These are phyloP conservation scores for Noctuana brunneofusca DNA, from an alignment of 2,888 invertebrate genomes.

Conservation along the genomic window DNA sequence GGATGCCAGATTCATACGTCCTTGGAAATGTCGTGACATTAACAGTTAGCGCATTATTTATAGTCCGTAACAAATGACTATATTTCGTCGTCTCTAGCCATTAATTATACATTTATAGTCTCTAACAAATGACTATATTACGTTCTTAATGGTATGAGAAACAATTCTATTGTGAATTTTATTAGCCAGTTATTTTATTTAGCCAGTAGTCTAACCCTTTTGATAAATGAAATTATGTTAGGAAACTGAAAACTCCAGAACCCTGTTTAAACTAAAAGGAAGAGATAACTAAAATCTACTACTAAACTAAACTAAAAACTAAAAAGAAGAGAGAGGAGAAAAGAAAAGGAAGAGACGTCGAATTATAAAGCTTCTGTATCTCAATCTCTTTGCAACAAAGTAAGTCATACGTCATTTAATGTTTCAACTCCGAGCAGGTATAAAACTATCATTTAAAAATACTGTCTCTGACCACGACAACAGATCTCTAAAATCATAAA, in stretches of 20 bases:
- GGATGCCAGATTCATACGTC: constrained; percentile 23
- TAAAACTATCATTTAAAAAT: neutral
- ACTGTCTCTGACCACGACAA: neutral
- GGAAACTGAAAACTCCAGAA: too few relatives aligned
- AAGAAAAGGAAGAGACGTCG: too few relatives aligned
- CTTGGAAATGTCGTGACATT: constrained; percentile 22
- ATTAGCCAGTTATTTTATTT: neutral
- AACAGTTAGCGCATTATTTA: constrained; percentile 16
- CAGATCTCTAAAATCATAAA: constrained; percentile 4
- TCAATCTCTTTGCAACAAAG: too few relatives aligned
- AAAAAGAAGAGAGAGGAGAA: too few relatives aligned
- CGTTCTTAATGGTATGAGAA: constrained; percentile 3
- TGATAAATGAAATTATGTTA: too few relatives aligned
- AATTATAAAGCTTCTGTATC: too few relatives aligned
- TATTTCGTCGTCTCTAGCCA: constrained; percentile 19
- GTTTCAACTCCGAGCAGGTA: too few relatives aligned
- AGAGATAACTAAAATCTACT: too few relatives aligned
- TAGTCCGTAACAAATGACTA: constrained; percentile 20
- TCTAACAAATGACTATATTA: constrained; percentile 18
- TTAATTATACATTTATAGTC: constrained; percentile 11
- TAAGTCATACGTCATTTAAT: too few relatives aligned
- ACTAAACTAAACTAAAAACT: too few relatives aligned
- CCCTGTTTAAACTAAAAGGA: too few relatives aligned
- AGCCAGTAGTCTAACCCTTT: too few relatives aligned
- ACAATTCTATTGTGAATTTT: neutral